Evolutionary conservation across 2,797 vertebrate genomes (phyloP), one percentile per base, ranked within the genome.

Genomic region (Enteromius paludinosus): DNA sequence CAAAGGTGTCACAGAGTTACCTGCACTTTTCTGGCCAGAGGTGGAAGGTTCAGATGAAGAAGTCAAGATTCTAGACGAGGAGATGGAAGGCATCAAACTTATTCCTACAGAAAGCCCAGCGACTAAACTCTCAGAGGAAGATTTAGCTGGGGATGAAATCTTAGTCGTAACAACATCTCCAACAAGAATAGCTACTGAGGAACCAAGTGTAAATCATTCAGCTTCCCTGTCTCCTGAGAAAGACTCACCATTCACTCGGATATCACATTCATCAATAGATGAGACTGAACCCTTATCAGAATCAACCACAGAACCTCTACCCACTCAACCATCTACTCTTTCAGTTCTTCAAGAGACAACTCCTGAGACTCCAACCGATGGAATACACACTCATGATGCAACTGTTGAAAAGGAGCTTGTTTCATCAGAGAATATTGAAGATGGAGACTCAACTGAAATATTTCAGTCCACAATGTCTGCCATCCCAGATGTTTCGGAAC

Each of bases 201-300:
- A 82, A 17, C 35, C 70, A 8, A 84, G n/a, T 49, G 25, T 68
- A 28, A 84, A 86, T 14, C 83, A 74, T 30, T 82, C 78, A 83
- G 88, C 85, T 1, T 83, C 64, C 0, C 86, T 91, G 2, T 92
- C 91, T 0, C 89, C 91, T 3, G 93, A 95, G 66, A 93, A 89
- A 80, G 93, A 93, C 71, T 95, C 93, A 0, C 94, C 94, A 0
- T 95, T 94, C 78, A 94, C 90, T 2, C 90, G 90, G n/a, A 90
- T 94, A 41, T 93, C 91, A 0, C 89, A 95, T 68, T 85, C 82
- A 0, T 88, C 25, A 0, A 90, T 89, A 0, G 91, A 92, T 1
- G 88, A 93, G 0, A 90, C 93, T 3, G 89, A 92, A 5, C 74
- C 49, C 9, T 14, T 74, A 49, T n/a, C 14, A 62, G 20, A 33